These are phyloP conservation scores for Pseudachorutes palmiensis DNA, from an alignment of 1,140 invertebrate species.

Conservation along the genomic window DNA sequence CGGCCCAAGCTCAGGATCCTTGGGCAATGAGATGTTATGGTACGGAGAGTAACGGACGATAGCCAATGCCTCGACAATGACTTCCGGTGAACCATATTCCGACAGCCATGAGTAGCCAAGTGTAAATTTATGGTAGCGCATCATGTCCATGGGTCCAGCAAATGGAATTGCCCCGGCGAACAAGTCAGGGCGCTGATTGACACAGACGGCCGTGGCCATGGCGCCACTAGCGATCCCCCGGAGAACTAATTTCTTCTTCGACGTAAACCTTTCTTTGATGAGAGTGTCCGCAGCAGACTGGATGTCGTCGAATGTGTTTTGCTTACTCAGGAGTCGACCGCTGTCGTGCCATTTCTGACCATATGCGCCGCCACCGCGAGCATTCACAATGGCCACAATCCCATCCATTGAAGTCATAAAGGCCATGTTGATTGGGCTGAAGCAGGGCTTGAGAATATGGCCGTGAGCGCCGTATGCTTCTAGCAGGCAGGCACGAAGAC, in stretches of 20 bases:
- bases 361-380: constrained; percentile 94
- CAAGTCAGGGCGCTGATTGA: constrained; percentile 90
- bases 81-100: constrained; percentile 90
- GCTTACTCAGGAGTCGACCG: constrained; percentile 83
- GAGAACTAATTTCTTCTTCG: constrained; percentile 63
- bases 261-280: constrained; percentile 71
- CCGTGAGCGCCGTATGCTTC: constrained; percentile 41
- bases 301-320: constrained; percentile 97
- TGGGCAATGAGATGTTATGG: constrained; percentile 75
- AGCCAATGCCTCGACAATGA: constrained; percentile 77
- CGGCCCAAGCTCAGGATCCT: no score
- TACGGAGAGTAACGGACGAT: constrained; percentile 88
- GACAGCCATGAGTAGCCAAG: constrained; percentile 89
- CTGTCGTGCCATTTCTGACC: constrained; percentile 93
- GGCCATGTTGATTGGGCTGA: not conserved
- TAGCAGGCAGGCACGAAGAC: constrained; percentile 41
- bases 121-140: constrained; percentile 96
- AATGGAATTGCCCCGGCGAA: constrained; percentile 82
- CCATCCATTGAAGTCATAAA: constrained; percentile 87
- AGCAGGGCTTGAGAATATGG: not conserved
- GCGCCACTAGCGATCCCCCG: constrained; percentile 54
- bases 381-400: constrained; percentile 82
- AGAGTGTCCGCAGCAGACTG: constrained; percentile 84
- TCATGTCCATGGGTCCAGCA: constrained; percentile 92
- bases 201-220: constrained; percentile 70